Conservation (phyloP, 2,113 vertebrate genomes). For the Gymnogyps californianus region DNA sequence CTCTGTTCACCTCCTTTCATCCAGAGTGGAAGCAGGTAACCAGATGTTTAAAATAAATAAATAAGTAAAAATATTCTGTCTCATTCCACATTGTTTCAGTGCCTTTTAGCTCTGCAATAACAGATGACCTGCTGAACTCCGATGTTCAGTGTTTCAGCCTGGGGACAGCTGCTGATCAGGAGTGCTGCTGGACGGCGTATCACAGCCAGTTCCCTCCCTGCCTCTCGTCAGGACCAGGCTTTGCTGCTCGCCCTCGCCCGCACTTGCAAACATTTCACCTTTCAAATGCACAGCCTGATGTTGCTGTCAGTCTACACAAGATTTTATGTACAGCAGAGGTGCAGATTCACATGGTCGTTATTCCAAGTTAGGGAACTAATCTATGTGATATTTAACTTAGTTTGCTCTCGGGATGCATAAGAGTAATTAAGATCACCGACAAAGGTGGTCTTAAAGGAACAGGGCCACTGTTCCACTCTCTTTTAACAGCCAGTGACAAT, state of each 20-base stretch:
- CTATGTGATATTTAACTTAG: neutral
- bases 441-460: neutral
- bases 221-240: neutral
- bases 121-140: neutral
- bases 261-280: neutral
- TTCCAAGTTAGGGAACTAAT: neutral
- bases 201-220: neutral
- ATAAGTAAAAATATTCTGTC: neutral
- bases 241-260: rapidly evolving
- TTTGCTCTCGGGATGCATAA: neutral
- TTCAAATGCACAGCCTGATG: neutral
- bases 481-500: neutral
- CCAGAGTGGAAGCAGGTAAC: neutral
- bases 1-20: neutral
- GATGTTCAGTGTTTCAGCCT: neutral
- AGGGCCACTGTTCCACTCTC: neutral
- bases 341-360: neutral
- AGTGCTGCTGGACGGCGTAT: neutral
- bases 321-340: neutral
- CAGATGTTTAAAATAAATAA: neutral
- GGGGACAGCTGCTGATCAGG: neutral
- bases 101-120: neutral
- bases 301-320: neutral
- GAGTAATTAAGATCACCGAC: neutral
- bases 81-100: neutral